phyloP scores from a whole-genome alignment of 1,140 invertebrate species.

The Drosophila bocqueti region DNA sequence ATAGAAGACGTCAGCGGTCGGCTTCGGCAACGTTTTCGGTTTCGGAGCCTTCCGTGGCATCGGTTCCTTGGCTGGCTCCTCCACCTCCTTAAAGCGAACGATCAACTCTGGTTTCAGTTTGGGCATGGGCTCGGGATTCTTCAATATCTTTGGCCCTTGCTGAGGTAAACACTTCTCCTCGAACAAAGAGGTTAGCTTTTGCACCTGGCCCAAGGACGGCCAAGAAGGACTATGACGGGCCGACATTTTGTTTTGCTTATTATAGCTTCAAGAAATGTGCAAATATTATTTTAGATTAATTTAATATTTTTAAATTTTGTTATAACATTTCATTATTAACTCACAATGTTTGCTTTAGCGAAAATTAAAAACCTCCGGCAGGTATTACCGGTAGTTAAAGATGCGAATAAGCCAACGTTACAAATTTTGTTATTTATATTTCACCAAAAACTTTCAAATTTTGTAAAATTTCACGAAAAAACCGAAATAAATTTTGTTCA shows the following conservation, averaged over 20 bases:
- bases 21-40: background rate
- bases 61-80: background rate
- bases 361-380: background rate
- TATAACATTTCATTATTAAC: background rate
- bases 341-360: no score
- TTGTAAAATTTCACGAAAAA: no score
- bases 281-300: no score
- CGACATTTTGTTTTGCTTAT: background rate
- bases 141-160: background rate
- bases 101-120: background rate
- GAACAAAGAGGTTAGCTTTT: background rate
- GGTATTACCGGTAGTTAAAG: no score
- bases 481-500: no score
- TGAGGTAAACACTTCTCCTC: background rate
- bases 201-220: background rate
- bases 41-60: background rate
- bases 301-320: no score
- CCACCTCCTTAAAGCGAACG: accelerated
- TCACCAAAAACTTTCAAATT: no score
- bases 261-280: no score
- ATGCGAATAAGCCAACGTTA: background rate
- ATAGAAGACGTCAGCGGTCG: background rate
- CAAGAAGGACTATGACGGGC: background rate
- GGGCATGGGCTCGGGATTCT: background rate
- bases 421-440: background rate